Base-by-base conservation (phyloP, 1,140 invertebrate species). In the Zelostemma sp. region DNA sequence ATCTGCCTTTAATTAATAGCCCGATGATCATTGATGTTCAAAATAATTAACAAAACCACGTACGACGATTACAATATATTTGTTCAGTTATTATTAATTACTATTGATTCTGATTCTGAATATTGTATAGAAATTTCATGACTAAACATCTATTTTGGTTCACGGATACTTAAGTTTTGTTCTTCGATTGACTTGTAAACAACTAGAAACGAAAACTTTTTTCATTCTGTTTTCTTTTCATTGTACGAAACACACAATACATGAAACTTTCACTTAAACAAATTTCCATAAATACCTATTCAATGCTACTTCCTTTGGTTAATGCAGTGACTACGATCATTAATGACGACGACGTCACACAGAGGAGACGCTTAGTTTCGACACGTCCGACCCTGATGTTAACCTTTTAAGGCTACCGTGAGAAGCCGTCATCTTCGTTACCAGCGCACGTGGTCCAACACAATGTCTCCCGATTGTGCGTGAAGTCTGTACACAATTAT, bases 321-420 rank as follows among this genome's bases (percentile, higher is more conserved):
- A 35, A 35, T 35, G 33, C 6, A 35, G 3, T 28, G 33, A 2
- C 11, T 35, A 35, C 33, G 33, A n/a, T 35, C 33, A 35, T 35
- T 35, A 35, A 35, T n/a, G 33, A 2, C 5, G 6, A n/a, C 33
- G 11, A 35, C 33, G 33, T 35, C 33, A 35, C 33, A 35, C n/a
- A 9, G 11, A 35, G 11, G 33, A 35, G 33, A 35, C n/a, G 33
- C 33, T 35, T 35, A n/a, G n/a, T 35, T 35, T 35, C 33, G 33
- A 35, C 33, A 16, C 41, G 41, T 17, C 14, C 14, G 41, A 43
- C 41, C 41, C 41, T 9, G 33, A 35, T 35, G 41, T 43, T 11
- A 12, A 43, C 41, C 41, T 43, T 43, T 43, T 18, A 18, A 43
- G 41, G 41, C 33, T 35, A 43, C 41, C 41, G 41, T 17, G 14